Conservation (phyloP, 2,113 vertebrate genomes). For the Micronycteris hirsuta region DNA sequence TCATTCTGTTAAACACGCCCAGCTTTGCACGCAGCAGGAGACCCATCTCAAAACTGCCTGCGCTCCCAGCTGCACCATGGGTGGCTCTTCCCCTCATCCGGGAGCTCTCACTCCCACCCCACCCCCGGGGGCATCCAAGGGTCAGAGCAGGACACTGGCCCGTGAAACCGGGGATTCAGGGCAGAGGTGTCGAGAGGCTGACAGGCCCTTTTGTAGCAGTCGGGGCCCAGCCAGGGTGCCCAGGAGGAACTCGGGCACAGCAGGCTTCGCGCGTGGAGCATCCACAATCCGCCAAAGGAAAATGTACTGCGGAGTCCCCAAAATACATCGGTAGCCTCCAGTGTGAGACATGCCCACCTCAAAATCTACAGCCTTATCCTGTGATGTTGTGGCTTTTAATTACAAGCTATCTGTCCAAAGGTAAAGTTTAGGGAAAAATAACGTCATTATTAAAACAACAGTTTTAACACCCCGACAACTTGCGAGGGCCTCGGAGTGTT, state of each 20-base stretch:
- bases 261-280: fast-evolving
- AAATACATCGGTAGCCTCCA: fast-evolving
- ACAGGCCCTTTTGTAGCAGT: background rate
- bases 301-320: background rate
- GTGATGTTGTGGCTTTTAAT: background rate
- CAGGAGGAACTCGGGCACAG: fast-evolving
- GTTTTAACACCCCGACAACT: background rate
- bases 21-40: background rate
- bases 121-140: background rate
- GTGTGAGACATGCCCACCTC: fast-evolving
- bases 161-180: background rate
- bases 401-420: background rate
- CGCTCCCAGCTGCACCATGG: background rate
- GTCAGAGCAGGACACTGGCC: background rate
- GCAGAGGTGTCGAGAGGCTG: background rate
- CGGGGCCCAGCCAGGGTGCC: background rate
- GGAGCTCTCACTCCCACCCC: background rate
- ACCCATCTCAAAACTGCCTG: fast-evolving
- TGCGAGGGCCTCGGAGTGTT: background rate
- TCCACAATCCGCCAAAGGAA: background rate
- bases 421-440: background rate
- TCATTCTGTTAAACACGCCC: background rate
- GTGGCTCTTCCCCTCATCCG: background rate
- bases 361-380: background rate
- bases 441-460: background rate